Evolutionary conservation across 1,140 invertebrate genomes (phyloP).

Genomic region (Ceratina australensis): DNA sequence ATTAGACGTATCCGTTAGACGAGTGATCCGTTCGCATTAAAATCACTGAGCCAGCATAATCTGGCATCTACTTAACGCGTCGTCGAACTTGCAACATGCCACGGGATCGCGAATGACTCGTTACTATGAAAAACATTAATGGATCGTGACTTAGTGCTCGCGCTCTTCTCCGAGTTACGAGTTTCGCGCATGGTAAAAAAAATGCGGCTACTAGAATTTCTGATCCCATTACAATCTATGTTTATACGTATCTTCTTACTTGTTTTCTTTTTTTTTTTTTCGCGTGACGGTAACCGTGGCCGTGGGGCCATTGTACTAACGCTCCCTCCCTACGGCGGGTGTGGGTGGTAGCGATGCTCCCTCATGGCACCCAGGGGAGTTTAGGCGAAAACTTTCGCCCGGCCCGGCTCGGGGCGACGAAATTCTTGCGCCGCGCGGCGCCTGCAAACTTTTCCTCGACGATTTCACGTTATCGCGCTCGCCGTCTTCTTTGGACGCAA

Average conservation of each 20-base stretch:
- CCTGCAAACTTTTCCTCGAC: slow-evolving; percentile 1
- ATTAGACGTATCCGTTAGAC: neutral
- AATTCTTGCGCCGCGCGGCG: slow-evolving; percentile 4
- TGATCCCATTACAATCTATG: too few relatives aligned
- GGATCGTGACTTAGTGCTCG: slow-evolving; percentile 24
- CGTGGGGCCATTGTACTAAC: slow-evolving; percentile 14
- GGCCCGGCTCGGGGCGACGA: neutral
- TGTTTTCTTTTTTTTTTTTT: neutral
- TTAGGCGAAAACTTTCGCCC: slow-evolving; percentile 17
- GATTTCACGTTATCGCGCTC: slow-evolving; percentile 8
- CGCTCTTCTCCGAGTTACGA: neutral
- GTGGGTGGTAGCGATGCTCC: slow-evolving; percentile 6
- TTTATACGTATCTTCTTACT: too few relatives aligned
- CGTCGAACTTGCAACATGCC: neutral
- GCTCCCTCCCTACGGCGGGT: neutral
- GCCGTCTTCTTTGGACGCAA: neutral
- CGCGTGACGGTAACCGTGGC: neutral
- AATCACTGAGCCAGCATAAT: slow-evolving; percentile 38
- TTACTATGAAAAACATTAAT: slow-evolving; percentile 36
- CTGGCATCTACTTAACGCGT: slow-evolving; percentile 2
- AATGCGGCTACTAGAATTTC: too few relatives aligned
- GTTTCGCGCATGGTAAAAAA: too few relatives aligned
- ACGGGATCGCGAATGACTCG: slow-evolving; percentile 9
- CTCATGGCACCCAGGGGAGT: slow-evolving; percentile 10
- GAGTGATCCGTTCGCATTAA: slow-evolving; percentile 18